Conservation (phyloP, 2,888 invertebrate species). For the Acrobeloides nanus region DNA sequence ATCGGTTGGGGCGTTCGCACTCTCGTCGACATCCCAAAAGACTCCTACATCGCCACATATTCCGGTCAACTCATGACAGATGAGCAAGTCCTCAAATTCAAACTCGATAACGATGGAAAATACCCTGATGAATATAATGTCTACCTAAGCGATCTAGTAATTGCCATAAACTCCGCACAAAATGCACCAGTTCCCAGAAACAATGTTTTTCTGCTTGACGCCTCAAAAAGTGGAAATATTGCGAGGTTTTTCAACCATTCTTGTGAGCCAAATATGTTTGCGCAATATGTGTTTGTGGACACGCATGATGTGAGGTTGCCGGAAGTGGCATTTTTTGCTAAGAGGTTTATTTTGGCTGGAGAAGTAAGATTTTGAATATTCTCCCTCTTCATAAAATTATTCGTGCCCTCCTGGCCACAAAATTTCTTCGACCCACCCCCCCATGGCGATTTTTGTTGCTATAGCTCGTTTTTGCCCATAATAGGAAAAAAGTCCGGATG, state of each 20-base stretch:
- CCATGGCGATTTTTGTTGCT: no score
- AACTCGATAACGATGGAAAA: no score
- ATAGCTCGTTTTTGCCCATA: no score
- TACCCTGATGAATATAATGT: no score
- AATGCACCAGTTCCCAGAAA: no score
- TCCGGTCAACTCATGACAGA: constrained; percentile 83
- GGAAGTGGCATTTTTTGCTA: constrained; percentile 61
- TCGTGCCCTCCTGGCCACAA: no score
- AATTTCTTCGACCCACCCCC: no score
- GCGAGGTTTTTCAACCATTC: constrained; percentile 70
- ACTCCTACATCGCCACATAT: constrained; percentile 89
- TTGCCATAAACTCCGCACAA: no score
- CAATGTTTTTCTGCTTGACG: constrained; percentile 96
- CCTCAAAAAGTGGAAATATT: constrained; percentile 88
- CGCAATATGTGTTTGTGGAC: constrained; percentile 92
- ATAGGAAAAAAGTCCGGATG: no score
- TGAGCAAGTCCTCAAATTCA: constrained; percentile 55
- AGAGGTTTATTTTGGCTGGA: constrained; percentile 8
- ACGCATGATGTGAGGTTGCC: constrained; percentile 79
- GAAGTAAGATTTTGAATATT: no score
- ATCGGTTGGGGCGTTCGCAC: constrained; percentile 90
- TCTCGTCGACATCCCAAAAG: constrained; percentile 86
- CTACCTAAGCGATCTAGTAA: no score
- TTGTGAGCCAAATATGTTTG: constrained; percentile 89
- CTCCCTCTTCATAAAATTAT: no score